Evolutionary conservation across 1,140 invertebrate species (phyloP), one percentile per base, ranked within the genome.

Genomic region (Drosophila prosaltans): DNA sequence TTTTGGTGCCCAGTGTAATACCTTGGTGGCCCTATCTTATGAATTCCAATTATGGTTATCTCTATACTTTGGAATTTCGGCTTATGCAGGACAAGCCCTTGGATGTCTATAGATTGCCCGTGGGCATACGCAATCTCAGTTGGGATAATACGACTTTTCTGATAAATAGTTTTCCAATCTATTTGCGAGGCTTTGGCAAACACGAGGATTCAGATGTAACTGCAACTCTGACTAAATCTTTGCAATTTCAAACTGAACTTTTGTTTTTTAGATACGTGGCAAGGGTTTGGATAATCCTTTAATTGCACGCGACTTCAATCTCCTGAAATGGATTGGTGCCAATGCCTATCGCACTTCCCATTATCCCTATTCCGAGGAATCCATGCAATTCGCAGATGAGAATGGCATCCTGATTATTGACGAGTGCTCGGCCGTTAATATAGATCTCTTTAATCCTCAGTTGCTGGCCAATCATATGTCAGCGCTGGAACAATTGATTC

Each of bases 291-390:
- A 99, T 92, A 94, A 95, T 65, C 95, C 97, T 0, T 93, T 98
- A 0, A 95, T 98, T 73, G 95, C 96, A 0, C 96, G 97, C 90
- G 98, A 99, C 92, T 97, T 98, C 86, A 98, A 98, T 89, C 93
- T 99, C 54, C 94, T 99, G 1, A 96, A 96, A 92, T 99, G 98
- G 98, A 93, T 98, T 9, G 98, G 98, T 1, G 98, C 97, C 2
- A 99, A 99, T 93, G 95, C 96, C 32, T 99, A 98, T 92, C 94
- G 99, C 28, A 99, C 99, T 0, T 99, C 98, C 0, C 98, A 99
- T 92, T 99, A 99, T 93, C 99, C 99, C 2, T 99, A 99, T 93
- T 97, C 98, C 1, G 98, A 99, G 90, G 98, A 99, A 93, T 96
- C 98, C 30, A 97, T 99, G 95, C 97, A 99, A 89, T 93, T 97